These are phyloP conservation scores for Cichlasoma orientale DNA, from an alignment of 2,797 vertebrate genomes.

Conservation along the genomic window DNA sequence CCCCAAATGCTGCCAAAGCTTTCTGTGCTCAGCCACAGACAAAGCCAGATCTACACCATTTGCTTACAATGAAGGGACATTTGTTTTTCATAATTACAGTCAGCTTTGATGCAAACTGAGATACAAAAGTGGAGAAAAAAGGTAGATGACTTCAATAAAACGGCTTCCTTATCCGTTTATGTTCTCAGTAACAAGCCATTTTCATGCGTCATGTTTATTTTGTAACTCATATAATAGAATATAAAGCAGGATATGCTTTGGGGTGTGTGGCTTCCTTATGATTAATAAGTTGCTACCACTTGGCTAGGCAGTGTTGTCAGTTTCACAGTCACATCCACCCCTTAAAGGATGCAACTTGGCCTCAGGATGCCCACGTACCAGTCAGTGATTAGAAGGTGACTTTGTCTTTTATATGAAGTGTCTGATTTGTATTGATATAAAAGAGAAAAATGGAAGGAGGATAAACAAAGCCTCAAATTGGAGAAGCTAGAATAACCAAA, in stretches of 20 bases:
- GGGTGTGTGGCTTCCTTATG: not conserved
- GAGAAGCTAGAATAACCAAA: not conserved
- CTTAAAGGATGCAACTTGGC: not conserved
- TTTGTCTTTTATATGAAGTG: not conserved
- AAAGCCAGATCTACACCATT: conserved; percentile 40
- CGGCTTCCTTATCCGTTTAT: not conserved
- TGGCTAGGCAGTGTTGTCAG: not conserved
- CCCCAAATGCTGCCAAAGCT: conserved; percentile 44
- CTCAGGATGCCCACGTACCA: not conserved
- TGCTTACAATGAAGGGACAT: conserved; percentile 41
- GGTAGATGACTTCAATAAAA: not conserved
- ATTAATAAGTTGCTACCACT: not conserved
- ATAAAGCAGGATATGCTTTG: not conserved
- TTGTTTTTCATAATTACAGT: conserved; percentile 49
- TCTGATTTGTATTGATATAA: not conserved
- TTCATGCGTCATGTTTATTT: not conserved
- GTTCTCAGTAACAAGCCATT: not conserved
- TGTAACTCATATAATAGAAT: not conserved
- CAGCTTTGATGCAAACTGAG: conserved; percentile 26
- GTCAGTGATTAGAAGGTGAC: not conserved
- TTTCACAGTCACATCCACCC: not conserved
- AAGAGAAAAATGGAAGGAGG: not conserved
- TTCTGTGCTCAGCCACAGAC: conserved; percentile 43
- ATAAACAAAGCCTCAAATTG: not conserved
- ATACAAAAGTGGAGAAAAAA: conserved; percentile 3